Conservation (phyloP, 2,888 invertebrate species). For the Phyto melanocephala region DNA sequence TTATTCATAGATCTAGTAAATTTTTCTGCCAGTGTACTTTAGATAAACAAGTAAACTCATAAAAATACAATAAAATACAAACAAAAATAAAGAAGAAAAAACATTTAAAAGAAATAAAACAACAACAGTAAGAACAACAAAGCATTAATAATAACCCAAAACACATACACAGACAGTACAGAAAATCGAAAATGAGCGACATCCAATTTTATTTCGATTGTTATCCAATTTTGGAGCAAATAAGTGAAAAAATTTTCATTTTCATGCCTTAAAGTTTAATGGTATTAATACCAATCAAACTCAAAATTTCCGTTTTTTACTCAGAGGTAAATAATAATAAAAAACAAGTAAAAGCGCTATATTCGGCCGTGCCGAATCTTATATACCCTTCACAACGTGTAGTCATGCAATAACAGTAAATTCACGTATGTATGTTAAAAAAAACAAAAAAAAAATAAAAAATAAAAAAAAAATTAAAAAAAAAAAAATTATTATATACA, state of each 20-base stretch:
- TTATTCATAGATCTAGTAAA: too few species aligned
- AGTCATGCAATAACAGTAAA: too few species aligned
- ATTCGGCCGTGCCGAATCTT: too few species aligned
- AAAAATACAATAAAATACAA: constrained; percentile 38
- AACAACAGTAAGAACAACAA: constrained; percentile 9
- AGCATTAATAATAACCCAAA: constrained; percentile 19
- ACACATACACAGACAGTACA: constrained; percentile 28
- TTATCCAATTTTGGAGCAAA: constrained; percentile 77
- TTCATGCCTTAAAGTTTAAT: constrained; percentile 69
- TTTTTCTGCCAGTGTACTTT: background rate
- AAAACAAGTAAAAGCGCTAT: too few species aligned
- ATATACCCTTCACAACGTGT: too few species aligned
- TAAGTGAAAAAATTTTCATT: constrained; percentile 74
- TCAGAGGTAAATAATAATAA: background rate
- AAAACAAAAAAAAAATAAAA: too few species aligned
- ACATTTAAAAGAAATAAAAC: too few species aligned
- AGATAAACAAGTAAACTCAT: constrained; percentile 31
- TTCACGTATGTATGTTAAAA: too few species aligned
- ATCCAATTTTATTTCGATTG: constrained; percentile 79
- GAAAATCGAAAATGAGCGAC: constrained; percentile 74
- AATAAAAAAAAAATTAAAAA: too few species aligned
- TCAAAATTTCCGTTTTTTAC: background rate
- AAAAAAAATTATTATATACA: too few species aligned
- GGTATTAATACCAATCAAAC: constrained; percentile 52
- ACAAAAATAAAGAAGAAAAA: constrained; percentile 57